phyloP scores from a whole-genome alignment of 2,797 vertebrate genomes.

The Falco novaeseelandiae region DNA sequence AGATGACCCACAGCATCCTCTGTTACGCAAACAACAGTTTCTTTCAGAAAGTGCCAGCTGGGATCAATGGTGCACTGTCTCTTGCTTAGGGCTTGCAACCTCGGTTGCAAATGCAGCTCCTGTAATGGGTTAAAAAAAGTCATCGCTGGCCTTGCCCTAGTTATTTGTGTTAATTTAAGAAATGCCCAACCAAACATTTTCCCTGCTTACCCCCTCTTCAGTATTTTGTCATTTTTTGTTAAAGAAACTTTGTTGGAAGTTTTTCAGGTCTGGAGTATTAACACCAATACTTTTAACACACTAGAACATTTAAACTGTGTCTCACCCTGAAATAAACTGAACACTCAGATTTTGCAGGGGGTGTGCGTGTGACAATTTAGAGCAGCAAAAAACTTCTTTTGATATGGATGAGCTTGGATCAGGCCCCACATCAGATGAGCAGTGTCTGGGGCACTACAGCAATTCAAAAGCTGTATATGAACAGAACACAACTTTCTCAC shows the following conservation, averaged over 20 bases:
- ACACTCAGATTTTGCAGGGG: not conserved
- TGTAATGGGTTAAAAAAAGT: slow-evolving; percentile 34
- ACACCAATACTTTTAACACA: not conserved
- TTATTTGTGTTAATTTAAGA: slow-evolving; percentile 16
- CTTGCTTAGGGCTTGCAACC: not conserved
- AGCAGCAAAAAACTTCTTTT: not conserved
- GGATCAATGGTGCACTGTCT: slow-evolving; percentile 6
- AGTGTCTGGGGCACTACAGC: not conserved
- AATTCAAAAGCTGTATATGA: not conserved
- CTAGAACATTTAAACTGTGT: not conserved
- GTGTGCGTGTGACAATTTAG: not conserved
- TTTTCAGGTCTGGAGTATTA: not conserved
- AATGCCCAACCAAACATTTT: not conserved
- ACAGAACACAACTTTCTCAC: not conserved
- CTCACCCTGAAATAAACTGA: not conserved
- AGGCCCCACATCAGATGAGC: not conserved
- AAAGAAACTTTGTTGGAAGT: not conserved
- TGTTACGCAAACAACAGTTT: slow-evolving; percentile 1
- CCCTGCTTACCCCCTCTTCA: not conserved
- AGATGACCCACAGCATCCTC: slow-evolving; percentile 27
- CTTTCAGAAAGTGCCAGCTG: slow-evolving; percentile 44
- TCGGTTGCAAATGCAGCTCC: slow-evolving; percentile 18
- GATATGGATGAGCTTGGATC: not conserved
- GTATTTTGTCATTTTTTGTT: not conserved
- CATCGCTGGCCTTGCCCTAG: not conserved